These are phyloP conservation scores for Lanius collurio DNA, from an alignment of 2,113 vertebrate genomes.

Conservation along the genomic window DNA sequence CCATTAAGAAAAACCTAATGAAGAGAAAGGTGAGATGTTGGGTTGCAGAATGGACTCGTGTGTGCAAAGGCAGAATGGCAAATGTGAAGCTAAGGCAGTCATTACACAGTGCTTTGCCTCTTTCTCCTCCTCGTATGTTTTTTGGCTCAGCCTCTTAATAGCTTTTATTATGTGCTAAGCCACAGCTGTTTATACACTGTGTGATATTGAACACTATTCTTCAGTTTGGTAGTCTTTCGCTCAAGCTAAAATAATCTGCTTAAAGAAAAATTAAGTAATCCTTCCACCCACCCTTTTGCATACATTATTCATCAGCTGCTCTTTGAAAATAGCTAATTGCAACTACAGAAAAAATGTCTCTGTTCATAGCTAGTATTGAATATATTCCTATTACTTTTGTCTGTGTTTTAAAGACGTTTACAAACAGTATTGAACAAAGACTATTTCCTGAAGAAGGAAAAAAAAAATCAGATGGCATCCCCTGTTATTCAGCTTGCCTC, in stretches of 20 bases:
- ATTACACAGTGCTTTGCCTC: not conserved
- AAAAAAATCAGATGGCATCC: not conserved
- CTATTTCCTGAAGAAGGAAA: not conserved
- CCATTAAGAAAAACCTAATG: not conserved
- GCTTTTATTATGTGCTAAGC: slow-evolving; percentile 36
- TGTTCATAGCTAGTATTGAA: slow-evolving; percentile 54
- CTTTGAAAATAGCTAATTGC: slow-evolving; percentile 61
- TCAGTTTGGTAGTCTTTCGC: slow-evolving; percentile 22
- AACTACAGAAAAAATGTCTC: slow-evolving; percentile 35
- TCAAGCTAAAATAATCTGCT: slow-evolving; percentile 50
- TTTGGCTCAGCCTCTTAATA: slow-evolving; percentile 39
- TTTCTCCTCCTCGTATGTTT: slow-evolving; percentile 12
- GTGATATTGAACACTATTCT: slow-evolving; percentile 44
- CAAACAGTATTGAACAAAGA: not conserved
- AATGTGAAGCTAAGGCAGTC: not conserved
- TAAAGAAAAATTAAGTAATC: slow-evolving; percentile 46
- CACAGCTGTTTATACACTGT: slow-evolving; percentile 50
- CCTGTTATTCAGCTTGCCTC: not conserved
- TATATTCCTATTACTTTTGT: slow-evolving; percentile 20
- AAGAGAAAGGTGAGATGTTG: not conserved
- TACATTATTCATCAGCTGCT: slow-evolving; percentile 46
- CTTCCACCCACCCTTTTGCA: not conserved
- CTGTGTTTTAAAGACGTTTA: not conserved
- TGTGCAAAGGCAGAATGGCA: slow-evolving; percentile 3
- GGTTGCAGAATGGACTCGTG: not conserved